Conservation (phyloP, 2,888 invertebrate genomes). For the Amphipoea oculea region DNA sequence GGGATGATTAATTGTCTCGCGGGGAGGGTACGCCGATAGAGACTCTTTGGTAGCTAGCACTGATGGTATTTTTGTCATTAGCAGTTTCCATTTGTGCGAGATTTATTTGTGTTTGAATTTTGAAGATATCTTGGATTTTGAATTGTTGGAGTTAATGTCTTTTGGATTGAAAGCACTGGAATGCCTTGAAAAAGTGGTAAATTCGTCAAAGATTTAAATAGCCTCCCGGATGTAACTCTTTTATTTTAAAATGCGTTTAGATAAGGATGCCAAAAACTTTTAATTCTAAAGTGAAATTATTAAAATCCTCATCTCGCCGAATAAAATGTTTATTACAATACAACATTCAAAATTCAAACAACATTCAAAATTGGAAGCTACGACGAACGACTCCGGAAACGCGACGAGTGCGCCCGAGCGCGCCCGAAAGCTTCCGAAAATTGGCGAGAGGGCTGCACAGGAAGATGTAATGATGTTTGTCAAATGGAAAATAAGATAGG, state of each 20-base stretch:
- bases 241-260: neutral
- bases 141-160: constrained; percentile 30
- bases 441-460: constrained; percentile 82
- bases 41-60: constrained; percentile 65
- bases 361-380: constrained; percentile 74
- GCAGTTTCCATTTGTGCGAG: constrained; percentile 59
- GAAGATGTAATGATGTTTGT: constrained; percentile 90
- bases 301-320: constrained; percentile 21
- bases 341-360: constrained; percentile 65
- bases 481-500: constrained; percentile 91
- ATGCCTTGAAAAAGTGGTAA: neutral
- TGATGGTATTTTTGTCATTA: constrained; percentile 69
- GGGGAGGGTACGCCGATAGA: constrained; percentile 69
- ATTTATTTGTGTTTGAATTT: constrained; percentile 62
- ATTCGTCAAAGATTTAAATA: neutral
- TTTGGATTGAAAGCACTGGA: constrained; percentile 6
- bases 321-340: constrained; percentile 51
- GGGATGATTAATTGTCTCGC: constrained; percentile 82
- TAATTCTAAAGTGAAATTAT: neutral
- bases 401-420: constrained; percentile 79
- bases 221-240: neutral
- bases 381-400: constrained; percentile 75
- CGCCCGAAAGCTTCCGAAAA: constrained; percentile 82
- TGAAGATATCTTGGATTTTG: constrained; percentile 49
- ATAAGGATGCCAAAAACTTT: neutral